Conservation (phyloP, 1,140 invertebrate species). For the Diorhabda elongata region DNA sequence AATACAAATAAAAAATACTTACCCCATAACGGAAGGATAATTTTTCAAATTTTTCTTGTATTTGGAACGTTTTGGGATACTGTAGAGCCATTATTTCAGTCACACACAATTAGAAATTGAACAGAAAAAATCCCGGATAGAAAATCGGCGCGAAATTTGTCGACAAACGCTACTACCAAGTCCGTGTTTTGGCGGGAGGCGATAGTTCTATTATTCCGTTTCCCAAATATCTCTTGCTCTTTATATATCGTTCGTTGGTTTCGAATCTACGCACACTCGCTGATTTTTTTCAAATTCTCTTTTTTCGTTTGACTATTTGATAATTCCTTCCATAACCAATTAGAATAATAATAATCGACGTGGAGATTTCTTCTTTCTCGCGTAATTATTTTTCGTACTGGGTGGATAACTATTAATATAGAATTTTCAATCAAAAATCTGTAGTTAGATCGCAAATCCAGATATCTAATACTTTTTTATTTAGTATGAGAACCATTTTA, state of each 20-base stretch:
- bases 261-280: neutral
- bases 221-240: neutral
- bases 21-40: slow-evolving; percentile 1
- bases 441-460: too few relatives aligned
- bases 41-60: neutral
- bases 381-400: too few relatives aligned
- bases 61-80: neutral
- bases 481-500: too few relatives aligned
- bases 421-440: too few relatives aligned
- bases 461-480: too few relatives aligned
- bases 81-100: neutral
- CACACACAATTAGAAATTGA: too few relatives aligned
- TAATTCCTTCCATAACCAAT: neutral
- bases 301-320: neutral
- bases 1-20: neutral
- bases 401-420: too few relatives aligned
- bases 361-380: neutral
- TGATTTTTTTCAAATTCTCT: neutral
- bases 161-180: neutral
- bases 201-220: neutral
- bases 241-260: neutral
- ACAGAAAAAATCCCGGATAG: neutral
- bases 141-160: neutral
- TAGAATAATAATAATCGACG: neutral
- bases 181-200: neutral